These are phyloP conservation scores for Ispidina lecontei DNA, from an alignment of 2,797 vertebrate genomes.

Conservation along the genomic window DNA sequence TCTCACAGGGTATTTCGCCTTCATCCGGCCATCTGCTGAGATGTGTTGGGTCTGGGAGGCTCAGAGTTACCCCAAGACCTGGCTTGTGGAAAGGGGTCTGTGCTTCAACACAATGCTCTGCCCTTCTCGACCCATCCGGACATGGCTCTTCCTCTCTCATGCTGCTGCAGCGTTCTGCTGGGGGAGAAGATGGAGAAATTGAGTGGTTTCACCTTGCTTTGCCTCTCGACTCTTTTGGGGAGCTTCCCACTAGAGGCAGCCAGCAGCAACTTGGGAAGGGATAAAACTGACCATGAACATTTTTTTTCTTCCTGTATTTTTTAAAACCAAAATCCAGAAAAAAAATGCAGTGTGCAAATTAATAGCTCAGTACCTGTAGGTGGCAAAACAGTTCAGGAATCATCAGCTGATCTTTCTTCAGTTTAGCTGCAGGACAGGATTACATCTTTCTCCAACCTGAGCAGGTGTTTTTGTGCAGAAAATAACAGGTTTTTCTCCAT, in stretches of 20 bases:
- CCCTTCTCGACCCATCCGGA: fast-evolving
- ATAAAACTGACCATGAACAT: fast-evolving
- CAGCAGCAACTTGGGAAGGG: neutral
- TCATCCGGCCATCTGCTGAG: neutral
- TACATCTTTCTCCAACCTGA: neutral
- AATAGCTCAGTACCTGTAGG: neutral
- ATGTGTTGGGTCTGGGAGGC: neutral
- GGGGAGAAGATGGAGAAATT: neutral
- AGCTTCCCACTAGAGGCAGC: neutral
- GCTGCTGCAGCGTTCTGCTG: neutral
- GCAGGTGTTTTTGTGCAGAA: neutral
- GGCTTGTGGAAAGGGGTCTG: neutral
- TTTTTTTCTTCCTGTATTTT: neutral
- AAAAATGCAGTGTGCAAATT: neutral
- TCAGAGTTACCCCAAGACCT: neutral
- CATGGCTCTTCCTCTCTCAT: neutral
- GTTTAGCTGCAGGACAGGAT: neutral
- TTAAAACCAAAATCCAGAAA: neutral
- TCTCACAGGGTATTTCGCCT: neutral
- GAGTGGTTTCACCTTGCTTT: neutral
- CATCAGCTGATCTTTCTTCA: neutral
- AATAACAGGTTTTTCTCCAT: neutral
- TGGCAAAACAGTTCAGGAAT: neutral
- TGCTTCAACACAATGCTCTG: neutral
- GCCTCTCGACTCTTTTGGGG: fast-evolving